Base-by-base conservation (phyloP, 2,113 vertebrate genomes). In the Takifugu bimaculatus region DNA sequence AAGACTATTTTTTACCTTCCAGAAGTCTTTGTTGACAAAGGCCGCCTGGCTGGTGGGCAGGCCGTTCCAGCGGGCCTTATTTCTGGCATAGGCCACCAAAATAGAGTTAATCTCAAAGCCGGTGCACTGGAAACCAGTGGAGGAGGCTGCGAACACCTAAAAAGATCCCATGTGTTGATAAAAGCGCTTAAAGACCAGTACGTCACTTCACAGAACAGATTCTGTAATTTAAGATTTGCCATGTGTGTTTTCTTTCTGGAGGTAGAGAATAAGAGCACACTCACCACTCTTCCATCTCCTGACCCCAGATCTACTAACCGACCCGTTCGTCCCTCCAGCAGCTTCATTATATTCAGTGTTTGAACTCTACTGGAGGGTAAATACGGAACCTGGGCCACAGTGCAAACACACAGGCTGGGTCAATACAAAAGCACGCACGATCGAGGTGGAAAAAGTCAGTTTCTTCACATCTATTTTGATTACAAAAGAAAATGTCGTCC, bases 101-200 rank as follows among this genome's bases (percentile, higher is more conserved):
- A 93, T 73, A 0, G 87, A 85, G 73, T 92, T 92, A 14, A 93
- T 88, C 75, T 93, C 92, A 80, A 88, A 92, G 0, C 91, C 91
- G 5, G 90, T 91, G 75, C 87, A 85, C 52, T 82, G 87, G 65
- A 92, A 88, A 49, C 91, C 89, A 64, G 63, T 65, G 10, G 85
- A 71, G 6, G 83, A 82, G 32, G 91, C 88, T 0, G 88, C 84
- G 84, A 92, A 88, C 55, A 91, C 88, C 91, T 90, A 51, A 2
- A 11, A 44, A 13, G 35, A 78, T 4, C 26, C 79, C 56, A 27
- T 4, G 6, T 13, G 44, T 26, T 4, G 7, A 20, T 20, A 50
- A n/a, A 50, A 14, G 13, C 1, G 45, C 13, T 48, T 12, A 48
- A 14, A 48, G 45, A 14, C 15, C 13, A 14, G n/a, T 14, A 48